A percentile compares a stretch with the other conserved stretches of the same genome.
Conservation (phyloP, 2,888 invertebrate species). For the Temnothorax ravouxi region DNA sequence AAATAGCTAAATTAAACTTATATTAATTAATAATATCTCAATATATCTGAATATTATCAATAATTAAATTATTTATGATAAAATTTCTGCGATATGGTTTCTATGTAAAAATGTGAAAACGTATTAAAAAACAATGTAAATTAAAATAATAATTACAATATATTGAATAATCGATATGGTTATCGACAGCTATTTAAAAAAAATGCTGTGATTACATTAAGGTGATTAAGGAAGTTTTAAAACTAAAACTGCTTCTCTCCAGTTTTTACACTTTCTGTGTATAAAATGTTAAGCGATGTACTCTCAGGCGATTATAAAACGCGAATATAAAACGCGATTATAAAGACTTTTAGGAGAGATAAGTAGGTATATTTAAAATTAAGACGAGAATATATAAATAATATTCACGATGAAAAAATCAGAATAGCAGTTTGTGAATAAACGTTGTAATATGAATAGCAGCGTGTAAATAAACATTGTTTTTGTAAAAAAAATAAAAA, state of each 20-base stretch:
- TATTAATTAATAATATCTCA: not conserved
- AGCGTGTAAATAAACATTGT: not conserved
- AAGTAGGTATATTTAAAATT: constrained; percentile 22
- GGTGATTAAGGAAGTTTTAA: not conserved
- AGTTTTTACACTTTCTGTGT: constrained; percentile 5
- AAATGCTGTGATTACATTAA: not conserved
- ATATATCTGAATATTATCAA: not conserved
- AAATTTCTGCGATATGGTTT: not conserved
- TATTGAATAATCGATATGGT: not conserved
- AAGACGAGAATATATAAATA: not conserved
- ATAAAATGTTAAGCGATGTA: constrained; percentile 3
- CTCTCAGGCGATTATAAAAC: not conserved
- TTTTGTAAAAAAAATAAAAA: constrained; percentile 3
- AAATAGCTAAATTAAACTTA: not conserved
- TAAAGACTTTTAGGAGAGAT: not conserved
- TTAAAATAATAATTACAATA: constrained; percentile 12
- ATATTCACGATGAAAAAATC: not conserved
- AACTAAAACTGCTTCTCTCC: not conserved
- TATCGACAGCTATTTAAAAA: not conserved
- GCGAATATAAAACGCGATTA: not conserved
- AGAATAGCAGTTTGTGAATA: not conserved
- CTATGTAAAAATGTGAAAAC: not conserved
- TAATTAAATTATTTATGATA: not conserved
- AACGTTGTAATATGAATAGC: not conserved
- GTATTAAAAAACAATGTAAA: not conserved